These are phyloP conservation scores for Machimus atricapillus DNA, from an alignment of 2,888 invertebrate genomes.

Conservation along the genomic window DNA sequence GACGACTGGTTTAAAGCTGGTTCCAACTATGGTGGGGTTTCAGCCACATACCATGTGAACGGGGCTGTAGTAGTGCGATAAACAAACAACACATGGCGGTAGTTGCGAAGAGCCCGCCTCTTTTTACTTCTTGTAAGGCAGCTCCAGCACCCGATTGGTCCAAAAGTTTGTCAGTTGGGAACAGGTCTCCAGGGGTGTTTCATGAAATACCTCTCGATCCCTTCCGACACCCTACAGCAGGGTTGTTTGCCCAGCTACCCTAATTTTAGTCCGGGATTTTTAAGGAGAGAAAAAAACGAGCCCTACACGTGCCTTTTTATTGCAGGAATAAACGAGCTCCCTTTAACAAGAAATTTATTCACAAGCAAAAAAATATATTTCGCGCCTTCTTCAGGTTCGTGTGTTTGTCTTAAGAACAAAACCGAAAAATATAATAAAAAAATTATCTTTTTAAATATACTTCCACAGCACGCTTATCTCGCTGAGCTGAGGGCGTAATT, in stretches of 20 bases:
- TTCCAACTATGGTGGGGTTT: slow-evolving; percentile 46
- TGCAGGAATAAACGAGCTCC: neutral
- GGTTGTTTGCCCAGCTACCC: slow-evolving; percentile 10
- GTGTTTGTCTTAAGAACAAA: neutral
- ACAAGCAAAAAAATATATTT: neutral
- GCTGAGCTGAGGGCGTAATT: neutral
- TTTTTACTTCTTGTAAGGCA: slow-evolving; percentile 7
- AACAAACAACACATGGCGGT: slow-evolving; percentile 1
- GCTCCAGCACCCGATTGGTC: slow-evolving; percentile 34
- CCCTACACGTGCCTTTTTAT: slow-evolving; percentile 37
- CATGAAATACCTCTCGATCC: neutral
- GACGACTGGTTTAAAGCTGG: slow-evolving; percentile 49
- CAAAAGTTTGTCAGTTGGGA: neutral
- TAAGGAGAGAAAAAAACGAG: neutral
- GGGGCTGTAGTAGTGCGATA: slow-evolving; percentile 3
- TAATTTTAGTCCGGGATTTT: neutral
- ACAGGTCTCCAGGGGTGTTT: slow-evolving; percentile 5
- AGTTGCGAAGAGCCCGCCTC: slow-evolving; percentile 17
- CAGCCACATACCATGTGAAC: neutral
- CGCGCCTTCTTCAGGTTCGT: slow-evolving; percentile 39
- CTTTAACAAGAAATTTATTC: neutral
- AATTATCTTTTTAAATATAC: neutral
- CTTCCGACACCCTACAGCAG: slow-evolving; percentile 6
- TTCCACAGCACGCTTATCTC: neutral
- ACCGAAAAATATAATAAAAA: neutral